Evolutionary conservation across 1,140 invertebrate genomes (phyloP), one percentile per base, ranked within the genome.

Genomic region (Pseudachorutes palmiensis): DNA sequence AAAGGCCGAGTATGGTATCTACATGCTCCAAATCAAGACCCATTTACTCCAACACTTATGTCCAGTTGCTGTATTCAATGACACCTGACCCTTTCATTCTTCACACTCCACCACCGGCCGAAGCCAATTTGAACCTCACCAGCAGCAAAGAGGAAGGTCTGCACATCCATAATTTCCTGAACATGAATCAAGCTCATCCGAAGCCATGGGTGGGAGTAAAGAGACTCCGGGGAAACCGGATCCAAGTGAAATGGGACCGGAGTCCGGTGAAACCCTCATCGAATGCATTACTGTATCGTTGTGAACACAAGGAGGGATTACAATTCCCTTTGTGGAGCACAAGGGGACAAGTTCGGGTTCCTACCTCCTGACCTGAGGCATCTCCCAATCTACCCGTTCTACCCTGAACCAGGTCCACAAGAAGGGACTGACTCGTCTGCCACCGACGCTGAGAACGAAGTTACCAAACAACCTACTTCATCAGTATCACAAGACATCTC

Each of bases 251-350:
- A 66, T 80, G 79, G 79, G 76, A 79, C 51, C 70, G 75, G 26
- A 79, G 82, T 71, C 80, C 82, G 48, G 81, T 83, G 69, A 82
- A n/a, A 84, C 73, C 83, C 83, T 0, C 82, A 84, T 73, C 75
- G 78, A 2, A 83, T 82, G 2, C 78, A 79, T 33, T 85, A 84
- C 74, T 85, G 83, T 71, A 78, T 85, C 1, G 82, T 83, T 3
- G 79, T 83, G 2, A 84, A 81, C 16, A 79, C 78, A n/a, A 75
- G 76, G 61, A 81, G 77, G 61, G 80, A 82, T 73, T 83, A 83
- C 72, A 79, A 80, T 0, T 81, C 83, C 0, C 76, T 85, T 1
- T 85, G 83, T 69, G 79, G 80, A 2, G 82, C 83, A 2, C 77
- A 78, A 62, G 76, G 74, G 24, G 81, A 81, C 61, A 66, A 62